Evolutionary conservation across 2,113 vertebrate genomes (phyloP).

Genomic region (Aramus guarauna): DNA sequence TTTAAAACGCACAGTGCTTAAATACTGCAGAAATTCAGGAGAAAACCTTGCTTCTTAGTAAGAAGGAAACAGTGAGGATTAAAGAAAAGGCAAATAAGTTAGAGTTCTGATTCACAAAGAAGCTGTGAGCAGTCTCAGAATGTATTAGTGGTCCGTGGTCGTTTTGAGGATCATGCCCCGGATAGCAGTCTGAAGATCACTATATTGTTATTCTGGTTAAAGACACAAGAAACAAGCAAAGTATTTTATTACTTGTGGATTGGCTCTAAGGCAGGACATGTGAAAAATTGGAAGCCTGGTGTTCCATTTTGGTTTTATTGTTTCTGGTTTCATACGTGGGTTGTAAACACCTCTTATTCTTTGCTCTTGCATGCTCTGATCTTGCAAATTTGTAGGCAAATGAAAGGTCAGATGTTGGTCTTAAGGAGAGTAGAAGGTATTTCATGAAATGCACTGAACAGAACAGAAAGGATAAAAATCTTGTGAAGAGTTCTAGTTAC

Average conservation of each 20-base stretch:
- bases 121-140: background rate
- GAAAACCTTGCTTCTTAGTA: accelerated
- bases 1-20: background rate
- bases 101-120: background rate
- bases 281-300: background rate
- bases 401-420: background rate
- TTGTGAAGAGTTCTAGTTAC: background rate
- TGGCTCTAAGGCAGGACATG: background rate
- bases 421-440: background rate
- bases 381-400: background rate
- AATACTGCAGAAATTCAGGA: background rate
- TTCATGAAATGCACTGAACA: background rate
- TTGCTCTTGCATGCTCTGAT: background rate
- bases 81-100: background rate
- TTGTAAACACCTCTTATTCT: background rate
- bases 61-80: background rate
- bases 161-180: background rate
- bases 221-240: background rate
- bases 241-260: background rate
- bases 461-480: accelerated
- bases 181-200: background rate
- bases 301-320: background rate
- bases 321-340: background rate
- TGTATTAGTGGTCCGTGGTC: background rate
- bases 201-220: background rate